These are phyloP conservation scores for Halcyon badia DNA, from an alignment of 2,797 vertebrate genomes.

Conservation along the genomic window DNA sequence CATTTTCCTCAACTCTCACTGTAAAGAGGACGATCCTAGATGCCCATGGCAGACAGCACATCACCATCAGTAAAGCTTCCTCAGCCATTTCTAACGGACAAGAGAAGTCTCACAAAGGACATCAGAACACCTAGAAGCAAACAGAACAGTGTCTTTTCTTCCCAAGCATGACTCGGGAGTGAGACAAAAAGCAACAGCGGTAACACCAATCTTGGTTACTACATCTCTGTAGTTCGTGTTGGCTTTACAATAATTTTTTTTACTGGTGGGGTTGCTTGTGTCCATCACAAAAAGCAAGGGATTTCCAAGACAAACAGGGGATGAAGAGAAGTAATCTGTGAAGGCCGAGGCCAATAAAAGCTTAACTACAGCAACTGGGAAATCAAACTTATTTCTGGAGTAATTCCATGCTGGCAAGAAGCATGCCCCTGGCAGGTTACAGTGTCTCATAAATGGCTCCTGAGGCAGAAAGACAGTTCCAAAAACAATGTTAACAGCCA, in stretches of 20 bases:
- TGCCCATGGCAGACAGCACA: neutral
- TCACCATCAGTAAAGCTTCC: neutral
- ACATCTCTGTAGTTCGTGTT: neutral
- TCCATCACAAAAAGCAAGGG: neutral
- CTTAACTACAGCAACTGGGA: constrained; percentile 42
- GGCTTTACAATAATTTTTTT: neutral
- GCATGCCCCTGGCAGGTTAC: constrained; percentile 52
- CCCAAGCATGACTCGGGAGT: neutral
- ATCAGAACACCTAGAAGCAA: neutral
- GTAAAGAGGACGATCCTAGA: neutral
- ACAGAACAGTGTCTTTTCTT: neutral
- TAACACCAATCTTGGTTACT: neutral
- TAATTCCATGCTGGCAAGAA: constrained; percentile 66
- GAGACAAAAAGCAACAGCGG: neutral
- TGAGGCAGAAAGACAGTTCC: constrained; percentile 62
- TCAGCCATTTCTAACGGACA: neutral
- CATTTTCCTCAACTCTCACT: neutral
- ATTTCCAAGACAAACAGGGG: neutral
- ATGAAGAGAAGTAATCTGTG: neutral
- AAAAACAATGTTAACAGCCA: constrained; percentile 69
- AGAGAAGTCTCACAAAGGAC: neutral
- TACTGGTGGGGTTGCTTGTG: neutral
- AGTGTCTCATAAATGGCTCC: constrained; percentile 63
- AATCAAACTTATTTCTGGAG: constrained; percentile 61
- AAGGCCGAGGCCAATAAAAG: constrained; percentile 40